Evolutionary conservation across 2,113 vertebrate species (phyloP).

Genomic region (Osmerus eperlanus): DNA sequence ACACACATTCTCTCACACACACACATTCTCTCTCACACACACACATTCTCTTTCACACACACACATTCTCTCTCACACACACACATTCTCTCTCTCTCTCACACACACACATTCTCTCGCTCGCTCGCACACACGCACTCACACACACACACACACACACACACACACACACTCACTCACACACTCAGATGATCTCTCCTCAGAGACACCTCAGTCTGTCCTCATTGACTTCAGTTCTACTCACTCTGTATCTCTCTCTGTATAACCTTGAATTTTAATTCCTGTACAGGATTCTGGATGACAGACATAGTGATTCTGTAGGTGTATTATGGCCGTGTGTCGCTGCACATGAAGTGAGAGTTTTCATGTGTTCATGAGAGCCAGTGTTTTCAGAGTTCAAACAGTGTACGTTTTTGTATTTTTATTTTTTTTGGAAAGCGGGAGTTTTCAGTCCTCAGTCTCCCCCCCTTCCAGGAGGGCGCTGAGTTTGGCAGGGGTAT

Average conservation of each 20-base stretch:
- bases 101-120: no score
- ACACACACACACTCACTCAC: conserved; percentile 1
- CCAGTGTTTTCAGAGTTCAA: neutral
- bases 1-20: neutral
- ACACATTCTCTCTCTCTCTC: neutral
- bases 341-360: no score
- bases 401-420: neutral
- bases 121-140: no score
- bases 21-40: no score
- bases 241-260: neutral
- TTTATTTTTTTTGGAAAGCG: neutral
- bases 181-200: neutral
- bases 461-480: neutral
- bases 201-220: neutral
- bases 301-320: no score
- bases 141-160: no score
- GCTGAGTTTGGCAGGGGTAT: conserved; percentile 35
- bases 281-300: neutral
- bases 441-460: neutral
- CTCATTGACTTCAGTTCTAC: neutral
- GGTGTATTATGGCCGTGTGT: no score
- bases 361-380: neutral
- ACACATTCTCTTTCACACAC: no score
- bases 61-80: conserved; percentile 22
- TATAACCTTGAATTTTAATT: neutral